Evolutionary conservation across 2,888 invertebrate species (phyloP).

Genomic region (Chaetogeoica ovagalla): DNA sequence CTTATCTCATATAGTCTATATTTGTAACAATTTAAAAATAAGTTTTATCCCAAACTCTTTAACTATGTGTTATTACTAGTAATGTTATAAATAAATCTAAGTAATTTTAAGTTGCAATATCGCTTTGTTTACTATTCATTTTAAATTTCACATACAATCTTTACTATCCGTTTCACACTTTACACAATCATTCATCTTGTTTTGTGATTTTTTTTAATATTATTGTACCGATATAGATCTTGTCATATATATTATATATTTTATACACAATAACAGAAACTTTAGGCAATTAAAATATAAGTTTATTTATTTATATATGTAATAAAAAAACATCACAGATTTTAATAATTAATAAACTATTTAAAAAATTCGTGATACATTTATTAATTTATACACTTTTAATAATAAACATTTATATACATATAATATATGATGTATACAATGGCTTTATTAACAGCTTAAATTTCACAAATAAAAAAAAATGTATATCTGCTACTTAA

Average conservation of each 20-base stretch:
- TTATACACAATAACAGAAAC: neutral
- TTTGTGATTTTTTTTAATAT: neutral
- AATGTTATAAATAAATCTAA: neutral
- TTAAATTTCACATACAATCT: neutral
- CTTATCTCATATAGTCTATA: neutral
- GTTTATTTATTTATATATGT: neutral
- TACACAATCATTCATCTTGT: neutral
- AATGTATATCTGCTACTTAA: neutral
- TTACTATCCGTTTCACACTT: neutral
- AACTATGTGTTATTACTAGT: neutral
- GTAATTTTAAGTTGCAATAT: conserved; percentile 19
- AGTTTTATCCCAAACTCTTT: neutral
- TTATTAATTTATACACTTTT: conserved; percentile 31
- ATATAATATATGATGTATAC: conserved; percentile 19
- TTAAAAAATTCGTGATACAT: conserved; percentile 27
- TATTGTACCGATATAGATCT: neutral
- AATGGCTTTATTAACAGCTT: conserved; percentile 37
- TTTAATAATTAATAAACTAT: conserved; percentile 1
- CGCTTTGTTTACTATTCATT: conserved; percentile 15
- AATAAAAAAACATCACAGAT: conserved; percentile 10
- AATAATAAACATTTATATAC: conserved; percentile 26
- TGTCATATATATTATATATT: neutral
- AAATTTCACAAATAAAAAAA: conserved; percentile 17
- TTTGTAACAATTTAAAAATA: neutral
- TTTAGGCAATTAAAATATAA: conserved; percentile 10